These are phyloP conservation scores for Shargacucullia verbasci DNA, from an alignment of 2,888 invertebrate genomes.

Conservation along the genomic window DNA sequence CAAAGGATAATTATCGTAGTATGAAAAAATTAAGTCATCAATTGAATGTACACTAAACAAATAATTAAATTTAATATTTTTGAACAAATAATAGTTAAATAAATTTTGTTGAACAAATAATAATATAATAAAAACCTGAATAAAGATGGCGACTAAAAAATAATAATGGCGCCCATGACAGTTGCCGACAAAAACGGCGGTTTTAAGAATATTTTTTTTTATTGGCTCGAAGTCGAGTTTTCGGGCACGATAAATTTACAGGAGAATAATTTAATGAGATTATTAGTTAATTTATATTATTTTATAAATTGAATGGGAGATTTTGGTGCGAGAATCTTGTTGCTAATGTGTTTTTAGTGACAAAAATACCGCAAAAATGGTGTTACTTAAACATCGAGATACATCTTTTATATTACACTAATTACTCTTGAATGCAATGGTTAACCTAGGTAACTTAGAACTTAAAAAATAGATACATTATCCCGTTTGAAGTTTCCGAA, in stretches of 20 bases:
- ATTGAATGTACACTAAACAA: too few species aligned
- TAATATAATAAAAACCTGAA: conserved; percentile 17
- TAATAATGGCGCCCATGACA: conserved; percentile 29
- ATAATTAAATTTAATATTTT: too few species aligned
- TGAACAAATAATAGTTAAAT: too few species aligned
- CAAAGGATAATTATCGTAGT: too few species aligned
- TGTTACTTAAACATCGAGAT: conserved; percentile 45
- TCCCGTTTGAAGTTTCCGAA: too few species aligned
- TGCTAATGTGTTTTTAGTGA: conserved; percentile 37
- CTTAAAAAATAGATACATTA: background rate
- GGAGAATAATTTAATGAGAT: conserved; percentile 70
- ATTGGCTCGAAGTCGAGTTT: conserved; percentile 31
- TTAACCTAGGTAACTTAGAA: background rate
- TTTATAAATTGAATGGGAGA: conserved; percentile 61
- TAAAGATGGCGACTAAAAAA: conserved; percentile 35
- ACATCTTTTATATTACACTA: background rate
- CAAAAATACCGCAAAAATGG: conserved; percentile 21
- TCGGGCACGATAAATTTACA: conserved; percentile 47
- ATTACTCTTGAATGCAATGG: background rate
- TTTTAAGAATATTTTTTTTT: conserved; percentile 30
- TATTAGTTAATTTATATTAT: conserved; percentile 78
- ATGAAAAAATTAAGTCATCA: too few species aligned
- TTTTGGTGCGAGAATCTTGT: conserved; percentile 35
- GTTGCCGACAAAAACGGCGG: conserved; percentile 37
- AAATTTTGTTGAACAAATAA: background rate